These are phyloP conservation scores for Halcyon smyrnensis DNA, from an alignment of 2,797 vertebrate genomes.

Conservation along the genomic window DNA sequence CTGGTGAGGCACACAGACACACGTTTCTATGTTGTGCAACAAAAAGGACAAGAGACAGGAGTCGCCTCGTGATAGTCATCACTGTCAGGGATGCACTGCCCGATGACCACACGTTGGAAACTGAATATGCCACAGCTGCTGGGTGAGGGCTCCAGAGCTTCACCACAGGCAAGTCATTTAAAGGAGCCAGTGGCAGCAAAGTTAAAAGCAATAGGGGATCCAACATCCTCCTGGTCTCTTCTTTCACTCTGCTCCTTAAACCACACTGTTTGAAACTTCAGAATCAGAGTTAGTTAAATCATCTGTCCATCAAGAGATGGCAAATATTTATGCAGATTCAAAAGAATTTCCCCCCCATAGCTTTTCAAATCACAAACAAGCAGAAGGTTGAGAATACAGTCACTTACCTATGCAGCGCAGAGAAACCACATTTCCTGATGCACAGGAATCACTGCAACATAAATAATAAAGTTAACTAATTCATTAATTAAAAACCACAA, in stretches of 20 bases:
- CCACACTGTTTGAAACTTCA: neutral
- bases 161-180: neutral
- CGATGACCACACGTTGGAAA: rapidly evolving
- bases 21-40: neutral
- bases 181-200: neutral
- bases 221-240: neutral
- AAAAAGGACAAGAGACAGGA: neutral
- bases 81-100: neutral
- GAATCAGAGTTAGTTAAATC: neutral
- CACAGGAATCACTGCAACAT: conserved; percentile 78
- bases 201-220: neutral
- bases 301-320: neutral
- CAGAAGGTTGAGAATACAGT: neutral
- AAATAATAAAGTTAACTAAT: neutral
- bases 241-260: neutral
- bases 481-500: no score
- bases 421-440: conserved; percentile 77
- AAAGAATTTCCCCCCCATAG: neutral
- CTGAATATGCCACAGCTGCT: rapidly evolving
- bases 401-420: conserved; percentile 86
- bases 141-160: neutral
- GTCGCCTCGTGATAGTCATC: neutral
- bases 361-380: neutral
- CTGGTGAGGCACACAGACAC: rapidly evolving
- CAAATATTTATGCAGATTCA: neutral